Percentiles rank a stretch among this genome's conserved stretches.
Conservation (phyloP, 2,113 vertebrate species). For the Ancistrus triradiatus region DNA sequence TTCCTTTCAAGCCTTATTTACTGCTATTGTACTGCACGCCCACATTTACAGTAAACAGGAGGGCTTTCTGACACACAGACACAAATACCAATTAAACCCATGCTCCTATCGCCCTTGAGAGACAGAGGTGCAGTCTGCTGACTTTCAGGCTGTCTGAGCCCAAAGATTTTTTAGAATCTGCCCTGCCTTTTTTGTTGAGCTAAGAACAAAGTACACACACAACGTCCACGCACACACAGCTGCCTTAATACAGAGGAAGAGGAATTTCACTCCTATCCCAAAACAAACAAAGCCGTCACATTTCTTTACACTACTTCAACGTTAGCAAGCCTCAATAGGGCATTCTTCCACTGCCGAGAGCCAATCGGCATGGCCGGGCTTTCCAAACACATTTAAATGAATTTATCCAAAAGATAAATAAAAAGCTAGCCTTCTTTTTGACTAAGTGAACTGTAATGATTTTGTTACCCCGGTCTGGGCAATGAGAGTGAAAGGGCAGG, state of each 20-base stretch:
- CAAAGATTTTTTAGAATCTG: conserved; percentile 56
- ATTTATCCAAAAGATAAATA: conserved; percentile 42
- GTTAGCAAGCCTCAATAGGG: conserved; percentile 50
- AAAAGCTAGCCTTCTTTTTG: conserved; percentile 27
- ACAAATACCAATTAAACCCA: conserved; percentile 64
- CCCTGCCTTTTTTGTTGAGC: conserved; percentile 69
- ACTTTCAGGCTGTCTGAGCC: conserved; percentile 68
- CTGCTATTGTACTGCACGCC: conserved; percentile 55
- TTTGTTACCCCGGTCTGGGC: too few species aligned
- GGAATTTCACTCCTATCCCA: conserved; percentile 64
- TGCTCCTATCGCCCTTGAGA: conserved; percentile 41
- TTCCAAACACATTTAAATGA: conserved; percentile 35
- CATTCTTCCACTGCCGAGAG: conserved; percentile 32
- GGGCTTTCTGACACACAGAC: conserved; percentile 66
- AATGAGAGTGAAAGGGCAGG: too few species aligned
- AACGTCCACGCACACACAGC: conserved; percentile 51
- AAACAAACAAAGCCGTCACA: conserved; percentile 61
- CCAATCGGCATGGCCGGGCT: conserved; percentile 9
- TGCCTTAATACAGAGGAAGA: conserved; percentile 63
- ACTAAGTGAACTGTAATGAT: not conserved
- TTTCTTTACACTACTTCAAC: conserved; percentile 66
- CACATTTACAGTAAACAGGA: conserved; percentile 68
- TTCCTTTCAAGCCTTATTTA: conserved; percentile 48
- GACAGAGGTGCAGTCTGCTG: conserved; percentile 53
- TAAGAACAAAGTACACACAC: conserved; percentile 66